These are phyloP conservation scores for Iselma pallidipennis DNA, from an alignment of 2,888 invertebrate species.

Conservation along the genomic window DNA sequence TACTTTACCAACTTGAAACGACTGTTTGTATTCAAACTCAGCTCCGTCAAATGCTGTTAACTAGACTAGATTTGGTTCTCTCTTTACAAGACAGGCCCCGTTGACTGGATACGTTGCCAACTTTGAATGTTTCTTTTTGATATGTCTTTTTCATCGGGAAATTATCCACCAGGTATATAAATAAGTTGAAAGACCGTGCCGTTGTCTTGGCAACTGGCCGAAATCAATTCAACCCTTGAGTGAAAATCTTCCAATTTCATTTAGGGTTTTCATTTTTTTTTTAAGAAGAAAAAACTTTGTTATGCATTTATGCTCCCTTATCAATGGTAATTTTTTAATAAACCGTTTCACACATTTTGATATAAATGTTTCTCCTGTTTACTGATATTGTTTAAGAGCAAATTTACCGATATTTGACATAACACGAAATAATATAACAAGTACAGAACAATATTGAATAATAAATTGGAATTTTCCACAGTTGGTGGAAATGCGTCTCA, in stretches of 20 bases:
- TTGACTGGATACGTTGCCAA: background rate
- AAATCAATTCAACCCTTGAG: background rate
- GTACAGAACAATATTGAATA: background rate
- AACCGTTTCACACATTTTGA: background rate
- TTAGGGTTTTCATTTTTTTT: too few relatives aligned
- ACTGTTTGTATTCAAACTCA: background rate
- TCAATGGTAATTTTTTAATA: background rate
- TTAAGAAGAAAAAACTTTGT: too few relatives aligned
- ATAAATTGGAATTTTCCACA: background rate
- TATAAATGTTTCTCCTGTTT: too few relatives aligned
- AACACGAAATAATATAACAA: too few relatives aligned
- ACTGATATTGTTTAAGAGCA: too few relatives aligned
- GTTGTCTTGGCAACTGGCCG: background rate
- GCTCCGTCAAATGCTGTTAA: background rate
- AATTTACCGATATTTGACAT: too few relatives aligned
- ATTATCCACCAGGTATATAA: background rate
- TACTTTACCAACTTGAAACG: background rate
- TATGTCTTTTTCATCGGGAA: background rate
- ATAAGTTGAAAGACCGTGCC: background rate
- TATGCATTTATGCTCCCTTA: too few relatives aligned
- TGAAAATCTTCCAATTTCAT: background rate
- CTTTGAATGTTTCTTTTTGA: background rate
- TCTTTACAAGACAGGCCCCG: background rate
- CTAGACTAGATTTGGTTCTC: background rate
- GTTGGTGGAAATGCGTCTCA: background rate